Conservation (phyloP, 2,888 invertebrate species). For the Drosophila longiperda region DNA sequence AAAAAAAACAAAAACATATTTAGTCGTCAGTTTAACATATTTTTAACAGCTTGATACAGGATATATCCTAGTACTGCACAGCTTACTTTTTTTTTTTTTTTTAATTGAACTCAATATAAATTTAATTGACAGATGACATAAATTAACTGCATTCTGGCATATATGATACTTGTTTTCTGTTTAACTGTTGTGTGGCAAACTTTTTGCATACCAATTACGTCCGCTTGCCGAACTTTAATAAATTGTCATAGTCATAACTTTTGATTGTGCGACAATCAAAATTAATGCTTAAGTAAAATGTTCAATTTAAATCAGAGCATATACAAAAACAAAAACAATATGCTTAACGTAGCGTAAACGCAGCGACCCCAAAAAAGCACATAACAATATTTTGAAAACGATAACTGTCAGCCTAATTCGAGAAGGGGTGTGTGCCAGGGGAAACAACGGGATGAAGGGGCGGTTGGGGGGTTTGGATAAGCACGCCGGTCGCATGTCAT, state of each 20-base stretch:
- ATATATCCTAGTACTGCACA: not conserved
- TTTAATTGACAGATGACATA: not conserved
- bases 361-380: conserved; percentile 54
- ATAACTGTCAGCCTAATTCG: conserved; percentile 67
- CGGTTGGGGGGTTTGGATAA: conserved; percentile 7
- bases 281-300: conserved; percentile 57
- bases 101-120: not conserved
- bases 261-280: conserved; percentile 62
- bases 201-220: conserved; percentile 22
- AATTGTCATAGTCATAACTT: conserved; percentile 57
- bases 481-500: conserved; percentile 64
- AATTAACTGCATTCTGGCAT: not conserved
- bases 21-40: too few relatives aligned
- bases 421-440: conserved; percentile 39
- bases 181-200: conserved; percentile 4
- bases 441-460: not conserved
- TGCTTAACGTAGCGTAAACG: conserved; percentile 64
- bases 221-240: conserved; percentile 26
- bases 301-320: conserved; percentile 64
- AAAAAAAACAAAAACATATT: too few relatives aligned
- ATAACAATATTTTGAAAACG: conserved; percentile 75
- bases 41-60: not conserved
- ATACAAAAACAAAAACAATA: conserved; percentile 47
- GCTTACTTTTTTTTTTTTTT: not conserved
- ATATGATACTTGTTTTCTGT: not conserved